Percentiles rank a stretch among this genome's conserved stretches.
phyloP scores from a whole-genome alignment of 1,140 invertebrate genomes.

The Sinella curviseta region DNA sequence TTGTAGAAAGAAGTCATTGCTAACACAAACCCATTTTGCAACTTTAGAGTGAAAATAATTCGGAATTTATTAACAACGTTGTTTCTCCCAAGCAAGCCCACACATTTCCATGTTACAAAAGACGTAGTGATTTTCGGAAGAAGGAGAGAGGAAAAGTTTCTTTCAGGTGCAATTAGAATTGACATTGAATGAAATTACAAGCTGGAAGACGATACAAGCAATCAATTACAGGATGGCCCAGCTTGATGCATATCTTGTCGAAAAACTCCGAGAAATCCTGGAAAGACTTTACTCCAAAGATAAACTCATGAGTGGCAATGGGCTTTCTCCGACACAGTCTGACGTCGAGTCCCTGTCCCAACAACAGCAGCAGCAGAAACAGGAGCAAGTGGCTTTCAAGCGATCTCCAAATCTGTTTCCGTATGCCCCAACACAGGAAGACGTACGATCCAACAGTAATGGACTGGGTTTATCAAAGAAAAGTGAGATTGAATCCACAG shows the following conservation, averaged over 20 bases:
- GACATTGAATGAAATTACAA: not conserved
- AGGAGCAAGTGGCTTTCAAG: not conserved
- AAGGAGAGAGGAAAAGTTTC: not conserved
- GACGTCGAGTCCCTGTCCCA: not conserved
- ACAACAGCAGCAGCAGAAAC: not conserved
- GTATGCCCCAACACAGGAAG: not conserved
- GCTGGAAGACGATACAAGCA: not conserved
- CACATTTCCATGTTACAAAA: too few species aligned
- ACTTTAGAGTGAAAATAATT: too few species aligned
- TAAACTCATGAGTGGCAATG: not conserved
- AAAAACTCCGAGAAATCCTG: constrained; percentile 43
- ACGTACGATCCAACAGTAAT: not conserved
- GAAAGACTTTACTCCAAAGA: constrained; percentile 29
- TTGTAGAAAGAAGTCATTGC: too few species aligned
- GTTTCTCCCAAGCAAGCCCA: too few species aligned
- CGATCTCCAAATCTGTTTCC: not conserved
- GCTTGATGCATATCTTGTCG: constrained; percentile 28
- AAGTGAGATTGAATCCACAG: not conserved
- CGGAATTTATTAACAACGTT: too few species aligned
- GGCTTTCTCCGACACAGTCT: not conserved
- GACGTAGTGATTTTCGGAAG: too few species aligned
- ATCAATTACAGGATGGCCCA: not conserved
- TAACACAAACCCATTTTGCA: too few species aligned
- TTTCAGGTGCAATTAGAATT: not conserved
- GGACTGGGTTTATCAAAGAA: not conserved